These are phyloP conservation scores for Neuroterus valhalla DNA, from an alignment of 1,140 invertebrate species.

Conservation along the genomic window DNA sequence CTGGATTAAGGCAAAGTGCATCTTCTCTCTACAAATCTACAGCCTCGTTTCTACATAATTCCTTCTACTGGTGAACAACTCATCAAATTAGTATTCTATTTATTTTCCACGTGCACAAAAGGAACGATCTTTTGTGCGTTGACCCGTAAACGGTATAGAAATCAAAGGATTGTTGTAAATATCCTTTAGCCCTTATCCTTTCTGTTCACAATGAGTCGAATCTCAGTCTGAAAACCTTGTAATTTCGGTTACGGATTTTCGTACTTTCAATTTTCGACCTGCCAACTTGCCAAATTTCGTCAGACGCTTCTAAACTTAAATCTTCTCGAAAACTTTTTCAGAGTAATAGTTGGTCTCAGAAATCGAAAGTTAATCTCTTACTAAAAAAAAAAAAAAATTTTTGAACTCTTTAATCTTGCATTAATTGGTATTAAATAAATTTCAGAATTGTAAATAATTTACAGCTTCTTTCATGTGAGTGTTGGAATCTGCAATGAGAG, in stretches of 20 bases:
- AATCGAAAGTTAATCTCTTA: neutral
- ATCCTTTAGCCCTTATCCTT: neutral
- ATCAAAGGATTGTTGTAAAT: neutral
- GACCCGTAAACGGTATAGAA: conserved; percentile 16
- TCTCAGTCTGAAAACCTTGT: neutral
- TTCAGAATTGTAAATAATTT: too few relatives aligned
- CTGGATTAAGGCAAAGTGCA: conserved; percentile 71
- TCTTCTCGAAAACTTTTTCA: neutral
- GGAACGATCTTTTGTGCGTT: neutral
- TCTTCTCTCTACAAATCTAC: conserved; percentile 73
- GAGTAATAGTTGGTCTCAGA: neutral
- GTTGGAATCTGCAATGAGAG: too few relatives aligned
- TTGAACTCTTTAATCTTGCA: too few relatives aligned
- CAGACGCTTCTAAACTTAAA: neutral
- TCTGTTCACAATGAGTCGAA: conserved; percentile 8
- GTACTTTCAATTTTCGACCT: conserved; percentile 9
- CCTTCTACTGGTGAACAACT: conserved; percentile 73
- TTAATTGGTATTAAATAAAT: too few relatives aligned
- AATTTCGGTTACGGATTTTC: neutral
- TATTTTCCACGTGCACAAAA: conserved; percentile 11
- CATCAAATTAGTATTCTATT: conserved; percentile 32
- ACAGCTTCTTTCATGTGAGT: too few relatives aligned
- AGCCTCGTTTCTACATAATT: conserved; percentile 71
- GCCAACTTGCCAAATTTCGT: conserved; percentile 19
- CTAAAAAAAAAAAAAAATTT: too few relatives aligned